Conservation (phyloP, 2,888 invertebrate genomes). For the Lamellibrachia satsuma region DNA sequence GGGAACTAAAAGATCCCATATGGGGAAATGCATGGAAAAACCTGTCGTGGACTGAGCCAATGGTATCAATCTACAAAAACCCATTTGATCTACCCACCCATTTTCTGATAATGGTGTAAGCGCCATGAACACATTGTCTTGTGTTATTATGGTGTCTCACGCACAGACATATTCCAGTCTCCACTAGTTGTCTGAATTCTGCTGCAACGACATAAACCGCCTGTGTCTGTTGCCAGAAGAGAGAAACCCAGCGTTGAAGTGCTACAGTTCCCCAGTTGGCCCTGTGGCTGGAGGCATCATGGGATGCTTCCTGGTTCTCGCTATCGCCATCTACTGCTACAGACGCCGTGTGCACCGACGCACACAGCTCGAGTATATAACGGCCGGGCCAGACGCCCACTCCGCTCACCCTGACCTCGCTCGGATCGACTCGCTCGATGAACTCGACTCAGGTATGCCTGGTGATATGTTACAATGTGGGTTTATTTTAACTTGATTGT, state of each 20-base stretch:
- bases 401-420: constrained; percentile 64
- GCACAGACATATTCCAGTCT: too few relatives aligned
- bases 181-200: too few relatives aligned
- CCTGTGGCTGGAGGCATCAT: constrained; percentile 87
- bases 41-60: too few relatives aligned
- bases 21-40: too few relatives aligned
- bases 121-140: too few relatives aligned
- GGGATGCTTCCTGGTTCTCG: constrained; percentile 81
- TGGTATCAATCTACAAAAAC: too few relatives aligned
- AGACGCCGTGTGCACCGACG: constrained; percentile 69
- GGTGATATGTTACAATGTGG: neutral
- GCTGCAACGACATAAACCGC: too few relatives aligned
- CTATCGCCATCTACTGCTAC: constrained; percentile 82
- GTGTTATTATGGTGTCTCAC: too few relatives aligned
- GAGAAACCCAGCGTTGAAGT: constrained; percentile 38
- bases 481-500: neutral
- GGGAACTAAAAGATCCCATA: too few relatives aligned
- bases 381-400: constrained; percentile 58
- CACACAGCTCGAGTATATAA: constrained; percentile 61
- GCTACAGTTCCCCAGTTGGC: constrained; percentile 77
- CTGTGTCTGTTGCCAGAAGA: neutral
- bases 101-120: too few relatives aligned
- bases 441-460: constrained; percentile 54
- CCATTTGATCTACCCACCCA: too few relatives aligned
- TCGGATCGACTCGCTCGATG: constrained; percentile 60